Evolutionary conservation across 2,113 vertebrate genomes (phyloP).

Genomic region (Mobula birostris): DNA sequence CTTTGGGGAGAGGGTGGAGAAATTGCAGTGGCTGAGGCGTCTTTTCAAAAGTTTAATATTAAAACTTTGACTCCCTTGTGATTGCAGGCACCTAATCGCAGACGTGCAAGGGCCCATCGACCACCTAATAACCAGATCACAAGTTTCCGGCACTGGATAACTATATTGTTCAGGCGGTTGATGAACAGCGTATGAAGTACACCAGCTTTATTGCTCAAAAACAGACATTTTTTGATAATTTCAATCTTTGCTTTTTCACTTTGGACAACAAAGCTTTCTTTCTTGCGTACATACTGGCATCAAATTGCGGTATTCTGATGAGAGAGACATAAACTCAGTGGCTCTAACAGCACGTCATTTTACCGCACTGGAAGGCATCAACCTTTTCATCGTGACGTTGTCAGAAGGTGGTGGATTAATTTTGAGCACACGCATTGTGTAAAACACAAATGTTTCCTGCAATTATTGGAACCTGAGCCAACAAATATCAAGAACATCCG

Average conservation of each 20-base stretch:
- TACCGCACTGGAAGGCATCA: neutral
- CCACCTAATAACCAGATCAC: neutral
- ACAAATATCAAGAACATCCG: constrained; percentile 49
- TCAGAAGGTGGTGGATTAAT: neutral
- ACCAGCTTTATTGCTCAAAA: neutral
- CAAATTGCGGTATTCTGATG: neutral
- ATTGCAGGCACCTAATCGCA: neutral
- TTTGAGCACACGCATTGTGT: neutral
- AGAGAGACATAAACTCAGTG: neutral
- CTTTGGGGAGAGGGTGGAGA: neutral
- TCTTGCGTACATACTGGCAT: neutral
- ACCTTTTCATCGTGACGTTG: neutral
- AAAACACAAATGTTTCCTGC: constrained; percentile 38
- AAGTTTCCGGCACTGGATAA: neutral
- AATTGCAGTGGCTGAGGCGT: neutral
- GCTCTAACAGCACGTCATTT: neutral
- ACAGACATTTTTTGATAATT: neutral
- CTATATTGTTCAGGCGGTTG: neutral
- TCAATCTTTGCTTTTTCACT: neutral
- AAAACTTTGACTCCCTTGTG: neutral
- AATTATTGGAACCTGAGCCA: constrained; percentile 51
- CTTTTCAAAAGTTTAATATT: neutral
- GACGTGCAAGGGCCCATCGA: neutral
- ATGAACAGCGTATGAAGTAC: neutral
- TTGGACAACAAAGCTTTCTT: neutral